Evolutionary conservation across 2,888 invertebrate species (phyloP).

Genomic region (Nephrotoma appendiculata): DNA sequence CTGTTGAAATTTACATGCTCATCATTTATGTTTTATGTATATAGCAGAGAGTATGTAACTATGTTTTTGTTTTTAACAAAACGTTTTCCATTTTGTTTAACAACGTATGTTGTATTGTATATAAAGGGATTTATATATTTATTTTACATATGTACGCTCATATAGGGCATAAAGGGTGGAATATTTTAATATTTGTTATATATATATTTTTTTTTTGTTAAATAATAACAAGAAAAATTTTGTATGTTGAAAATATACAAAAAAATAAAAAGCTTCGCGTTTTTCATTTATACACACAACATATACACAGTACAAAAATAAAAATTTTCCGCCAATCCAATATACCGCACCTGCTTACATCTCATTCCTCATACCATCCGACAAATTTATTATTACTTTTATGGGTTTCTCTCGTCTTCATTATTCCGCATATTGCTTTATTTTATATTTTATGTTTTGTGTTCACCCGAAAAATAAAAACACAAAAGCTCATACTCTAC

Average conservation of each 20-base stretch:
- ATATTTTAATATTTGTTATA: background rate
- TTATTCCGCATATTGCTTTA: slow-evolving; percentile 1
- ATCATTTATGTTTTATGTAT: background rate
- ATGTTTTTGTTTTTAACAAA: background rate
- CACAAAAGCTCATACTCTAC: background rate
- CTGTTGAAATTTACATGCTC: background rate
- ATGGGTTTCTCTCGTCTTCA: slow-evolving; percentile 1
- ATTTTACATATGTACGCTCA: background rate
- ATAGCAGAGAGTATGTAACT: background rate
- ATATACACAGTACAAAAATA: background rate
- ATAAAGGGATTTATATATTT: slow-evolving; percentile 1
- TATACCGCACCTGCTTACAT: slow-evolving; percentile 2
- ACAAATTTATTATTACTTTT: slow-evolving; percentile 1
- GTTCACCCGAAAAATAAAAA: background rate
- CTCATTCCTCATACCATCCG: background rate
- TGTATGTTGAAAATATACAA: background rate
- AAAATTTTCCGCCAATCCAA: slow-evolving; percentile 2
- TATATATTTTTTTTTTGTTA: background rate
- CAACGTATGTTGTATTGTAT: background rate
- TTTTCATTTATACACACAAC: background rate
- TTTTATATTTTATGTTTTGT: background rate
- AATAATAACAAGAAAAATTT: background rate
- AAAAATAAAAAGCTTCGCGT: background rate
- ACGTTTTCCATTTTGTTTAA: slow-evolving; percentile 2
- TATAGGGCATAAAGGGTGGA: background rate